A percentile compares a stretch with the other conserved stretches of the same genome.
Conservation (phyloP, 2,113 vertebrate species). For the Coptodon rendalli region DNA sequence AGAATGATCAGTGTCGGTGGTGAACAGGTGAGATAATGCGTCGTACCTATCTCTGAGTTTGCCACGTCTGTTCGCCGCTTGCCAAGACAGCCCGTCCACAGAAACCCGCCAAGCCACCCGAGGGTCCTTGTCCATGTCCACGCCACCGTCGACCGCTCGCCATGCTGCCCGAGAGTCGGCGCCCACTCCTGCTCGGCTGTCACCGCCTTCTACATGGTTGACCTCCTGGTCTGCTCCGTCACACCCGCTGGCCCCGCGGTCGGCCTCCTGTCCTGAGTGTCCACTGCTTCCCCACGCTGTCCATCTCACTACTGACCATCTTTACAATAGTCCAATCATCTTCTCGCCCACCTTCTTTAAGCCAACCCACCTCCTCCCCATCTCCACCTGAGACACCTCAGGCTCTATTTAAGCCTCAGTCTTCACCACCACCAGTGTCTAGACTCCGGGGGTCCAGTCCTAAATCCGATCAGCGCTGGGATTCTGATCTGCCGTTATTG, state of each 20-base stretch:
- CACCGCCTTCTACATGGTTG: neutral
- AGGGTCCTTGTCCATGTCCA: neutral
- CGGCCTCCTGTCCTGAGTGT: neutral
- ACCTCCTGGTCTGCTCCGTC: neutral
- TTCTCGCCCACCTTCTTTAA: neutral
- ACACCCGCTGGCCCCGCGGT: neutral
- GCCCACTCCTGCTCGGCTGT: neutral
- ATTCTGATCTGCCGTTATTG: neutral
- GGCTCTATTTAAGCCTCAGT: neutral
- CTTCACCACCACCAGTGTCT: neutral
- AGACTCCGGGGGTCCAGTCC: neutral
- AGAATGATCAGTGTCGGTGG: fast-evolving
- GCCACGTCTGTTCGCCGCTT: neutral
- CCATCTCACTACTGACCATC: neutral
- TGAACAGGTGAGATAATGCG: neutral
- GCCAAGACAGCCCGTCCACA: neutral
- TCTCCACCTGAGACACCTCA: neutral
- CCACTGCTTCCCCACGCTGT: neutral
- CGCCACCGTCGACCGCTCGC: fast-evolving
- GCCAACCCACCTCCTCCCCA: neutral
- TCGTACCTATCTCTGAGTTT: neutral
- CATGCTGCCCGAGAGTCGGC: neutral
- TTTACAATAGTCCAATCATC: neutral
- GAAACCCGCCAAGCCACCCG: neutral
- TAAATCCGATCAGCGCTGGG: neutral